Conservation (phyloP, 2,797 vertebrate genomes). For the Emys orbicularis region DNA sequence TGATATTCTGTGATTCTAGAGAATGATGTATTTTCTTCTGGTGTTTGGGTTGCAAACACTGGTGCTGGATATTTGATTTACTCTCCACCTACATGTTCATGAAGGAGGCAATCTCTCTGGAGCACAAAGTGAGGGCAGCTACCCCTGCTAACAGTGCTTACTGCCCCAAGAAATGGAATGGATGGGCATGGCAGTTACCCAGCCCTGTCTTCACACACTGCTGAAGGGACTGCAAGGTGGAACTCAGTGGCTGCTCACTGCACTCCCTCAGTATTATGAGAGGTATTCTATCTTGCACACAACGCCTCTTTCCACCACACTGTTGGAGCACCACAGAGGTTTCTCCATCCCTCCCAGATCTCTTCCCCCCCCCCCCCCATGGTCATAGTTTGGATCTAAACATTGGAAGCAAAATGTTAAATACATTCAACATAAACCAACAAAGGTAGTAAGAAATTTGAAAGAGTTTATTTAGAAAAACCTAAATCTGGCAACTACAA, state of each 20-base stretch:
- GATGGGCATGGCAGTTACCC: background rate
- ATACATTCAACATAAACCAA: background rate
- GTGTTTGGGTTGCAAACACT: background rate
- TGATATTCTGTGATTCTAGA: background rate
- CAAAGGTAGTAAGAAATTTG: slow-evolving; percentile 7
- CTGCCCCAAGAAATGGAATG: background rate
- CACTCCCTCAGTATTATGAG: background rate
- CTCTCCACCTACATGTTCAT: background rate
- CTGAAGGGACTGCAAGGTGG: background rate
- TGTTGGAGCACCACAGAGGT: background rate
- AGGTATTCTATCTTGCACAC: background rate
- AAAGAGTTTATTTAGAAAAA: slow-evolving; percentile 5
- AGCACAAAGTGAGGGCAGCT: background rate
- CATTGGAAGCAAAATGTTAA: background rate
- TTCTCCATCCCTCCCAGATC: background rate
- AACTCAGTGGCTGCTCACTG: background rate
- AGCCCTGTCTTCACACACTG: background rate
- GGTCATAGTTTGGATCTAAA: background rate
- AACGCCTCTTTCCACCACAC: background rate
- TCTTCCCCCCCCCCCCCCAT: background rate
- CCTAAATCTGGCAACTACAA: background rate
- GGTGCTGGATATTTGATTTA: background rate
- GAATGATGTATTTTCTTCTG: background rate
- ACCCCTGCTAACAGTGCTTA: background rate
- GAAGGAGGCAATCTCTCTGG: background rate